Percentiles rank a stretch among this genome's conserved stretches.
Conservation (phyloP, 2,888 invertebrate species). For the Ennomos fuscantarius region DNA sequence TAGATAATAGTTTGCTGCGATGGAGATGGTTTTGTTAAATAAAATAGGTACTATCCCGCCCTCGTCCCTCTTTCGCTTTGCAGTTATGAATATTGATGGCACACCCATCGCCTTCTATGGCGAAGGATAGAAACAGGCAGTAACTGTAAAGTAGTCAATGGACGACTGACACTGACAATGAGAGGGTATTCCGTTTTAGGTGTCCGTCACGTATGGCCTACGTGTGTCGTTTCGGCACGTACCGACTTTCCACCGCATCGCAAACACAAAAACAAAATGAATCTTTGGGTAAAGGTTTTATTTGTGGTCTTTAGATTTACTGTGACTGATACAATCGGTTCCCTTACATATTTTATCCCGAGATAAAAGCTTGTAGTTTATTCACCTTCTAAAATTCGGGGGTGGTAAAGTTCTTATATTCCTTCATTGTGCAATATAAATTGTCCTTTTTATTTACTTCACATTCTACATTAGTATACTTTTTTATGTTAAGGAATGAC, state of each 20-base stretch:
- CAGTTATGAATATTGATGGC: conserved; percentile 73
- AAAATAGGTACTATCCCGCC: conserved; percentile 16
- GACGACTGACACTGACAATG: conserved; percentile 78
- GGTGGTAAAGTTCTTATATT: conserved; percentile 1
- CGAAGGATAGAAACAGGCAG: conserved; percentile 63
- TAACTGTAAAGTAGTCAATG: conserved; percentile 80
- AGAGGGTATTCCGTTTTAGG: conserved; percentile 68
- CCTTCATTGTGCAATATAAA: conserved; percentile 4
- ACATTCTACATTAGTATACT: conserved; percentile 1
- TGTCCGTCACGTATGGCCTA: conserved; percentile 70
- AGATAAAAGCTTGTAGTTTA: conserved; percentile 28
- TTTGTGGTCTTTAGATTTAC: conserved; percentile 44
- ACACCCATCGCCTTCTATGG: conserved; percentile 65
- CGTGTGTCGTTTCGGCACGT: conserved; percentile 68
- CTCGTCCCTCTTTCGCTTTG: conserved; percentile 61
- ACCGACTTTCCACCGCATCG: conserved; percentile 71
- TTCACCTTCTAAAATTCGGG: conserved; percentile 1
- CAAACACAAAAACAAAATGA: conserved; percentile 58
- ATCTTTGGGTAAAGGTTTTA: conserved; percentile 46
- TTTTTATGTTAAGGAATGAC: neutral
- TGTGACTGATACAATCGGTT: conserved; percentile 19
- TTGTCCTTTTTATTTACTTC: neutral
- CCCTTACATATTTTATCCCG: conserved; percentile 21
- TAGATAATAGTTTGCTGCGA: conserved; percentile 13
- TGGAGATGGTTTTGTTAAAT: conserved; percentile 8